Percentiles rank a stretch among this genome's conserved stretches.
These are phyloP conservation scores for Cephus pygmeus DNA, from an alignment of 2,888 invertebrate genomes.

Conservation along the genomic window DNA sequence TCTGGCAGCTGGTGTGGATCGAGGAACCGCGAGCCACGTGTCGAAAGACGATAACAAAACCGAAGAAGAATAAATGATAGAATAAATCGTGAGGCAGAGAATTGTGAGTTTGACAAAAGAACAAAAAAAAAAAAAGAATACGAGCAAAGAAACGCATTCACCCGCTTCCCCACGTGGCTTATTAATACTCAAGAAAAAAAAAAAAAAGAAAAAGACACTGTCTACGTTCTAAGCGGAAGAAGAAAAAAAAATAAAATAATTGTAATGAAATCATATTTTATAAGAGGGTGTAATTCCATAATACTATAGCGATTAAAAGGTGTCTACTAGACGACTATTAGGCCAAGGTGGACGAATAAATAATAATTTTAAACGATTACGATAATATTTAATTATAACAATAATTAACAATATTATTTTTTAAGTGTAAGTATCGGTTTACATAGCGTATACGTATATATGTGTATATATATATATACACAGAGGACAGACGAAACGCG, in stretches of 20 bases:
- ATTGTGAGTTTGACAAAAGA: not conserved
- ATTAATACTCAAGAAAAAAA: constrained; percentile 22
- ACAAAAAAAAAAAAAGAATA: not conserved
- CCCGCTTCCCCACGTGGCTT: constrained; percentile 8
- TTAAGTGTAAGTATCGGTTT: constrained; percentile 55
- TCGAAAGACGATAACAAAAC: not conserved
- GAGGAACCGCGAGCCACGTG: not conserved
- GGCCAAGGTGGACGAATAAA: constrained; percentile 54
- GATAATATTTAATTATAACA: constrained; percentile 35
- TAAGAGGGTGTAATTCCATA: constrained; percentile 55
- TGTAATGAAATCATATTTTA: constrained; percentile 60
- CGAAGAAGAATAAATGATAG: not conserved
- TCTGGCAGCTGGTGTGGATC: not conserved
- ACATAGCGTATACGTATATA: constrained; percentile 43
- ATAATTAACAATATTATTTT: constrained; percentile 52
- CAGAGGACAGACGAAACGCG: constrained; percentile 36
- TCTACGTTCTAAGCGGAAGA: constrained; percentile 47
- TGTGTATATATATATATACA: constrained; percentile 56
- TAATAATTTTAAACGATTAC: constrained; percentile 41
- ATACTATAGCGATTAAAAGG: constrained; percentile 46
- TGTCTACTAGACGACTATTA: constrained; percentile 33
- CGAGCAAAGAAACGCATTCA: constrained; percentile 2
- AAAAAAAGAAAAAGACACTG: constrained; percentile 32
- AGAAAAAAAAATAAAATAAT: constrained; percentile 42
- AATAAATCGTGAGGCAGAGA: not conserved